Conservation (phyloP, 2,888 invertebrate genomes). For the Liodrosophila aerea region DNA sequence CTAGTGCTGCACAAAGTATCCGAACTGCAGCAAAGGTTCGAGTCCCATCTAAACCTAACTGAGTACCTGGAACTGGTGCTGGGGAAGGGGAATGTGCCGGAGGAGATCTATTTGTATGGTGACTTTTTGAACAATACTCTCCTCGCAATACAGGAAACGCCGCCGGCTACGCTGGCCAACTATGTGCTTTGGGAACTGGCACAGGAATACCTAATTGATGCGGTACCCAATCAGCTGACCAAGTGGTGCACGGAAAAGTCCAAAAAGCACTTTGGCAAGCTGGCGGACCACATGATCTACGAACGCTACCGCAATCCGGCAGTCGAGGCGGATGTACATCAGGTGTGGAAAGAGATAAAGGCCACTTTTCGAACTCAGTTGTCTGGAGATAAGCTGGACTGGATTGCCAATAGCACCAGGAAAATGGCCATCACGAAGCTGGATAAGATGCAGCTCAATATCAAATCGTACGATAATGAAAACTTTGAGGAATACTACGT, state of each 20-base stretch:
- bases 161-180: conserved; percentile 55
- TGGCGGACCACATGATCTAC: conserved; percentile 69
- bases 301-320: conserved; percentile 56
- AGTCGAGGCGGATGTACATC: conserved; percentile 63
- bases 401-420: conserved; percentile 73
- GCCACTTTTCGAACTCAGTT: conserved; percentile 61
- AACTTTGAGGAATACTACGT: conserved; percentile 60
- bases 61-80: conserved; percentile 64
- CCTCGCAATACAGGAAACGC: conserved; percentile 43
- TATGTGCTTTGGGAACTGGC: conserved; percentile 75
- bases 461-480: conserved; percentile 71
- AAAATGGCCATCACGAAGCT: conserved; percentile 67
- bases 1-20: conserved; percentile 44
- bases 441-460: conserved; percentile 66
- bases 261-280: conserved; percentile 70
- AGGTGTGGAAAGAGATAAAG: conserved; percentile 73
- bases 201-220: conserved; percentile 57
- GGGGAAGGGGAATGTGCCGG: conserved; percentile 64
- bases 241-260: conserved; percentile 65
- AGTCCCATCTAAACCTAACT: conserved; percentile 59
- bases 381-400: conserved; percentile 66
- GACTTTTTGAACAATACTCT: conserved; percentile 54
- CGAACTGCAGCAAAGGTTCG: conserved; percentile 54
- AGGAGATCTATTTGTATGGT: conserved; percentile 66
- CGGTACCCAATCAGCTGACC: conserved; percentile 15